Evolutionary conservation across 2,888 invertebrate genomes (phyloP).

Genomic region (Aphodius sticticus): DNA sequence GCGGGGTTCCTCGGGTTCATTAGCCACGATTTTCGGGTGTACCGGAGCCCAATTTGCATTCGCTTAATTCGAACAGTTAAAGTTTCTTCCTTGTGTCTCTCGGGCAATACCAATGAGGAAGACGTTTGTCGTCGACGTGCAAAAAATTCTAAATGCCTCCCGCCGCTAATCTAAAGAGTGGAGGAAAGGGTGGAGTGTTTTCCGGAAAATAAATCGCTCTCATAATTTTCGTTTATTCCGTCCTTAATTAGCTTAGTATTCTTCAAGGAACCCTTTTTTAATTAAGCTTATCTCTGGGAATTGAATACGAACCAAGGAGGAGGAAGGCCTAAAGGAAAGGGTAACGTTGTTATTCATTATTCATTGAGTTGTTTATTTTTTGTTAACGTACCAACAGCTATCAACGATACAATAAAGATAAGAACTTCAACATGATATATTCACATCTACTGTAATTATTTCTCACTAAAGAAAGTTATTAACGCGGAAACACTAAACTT

Average conservation of each 20-base stretch:
- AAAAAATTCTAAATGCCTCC: background rate
- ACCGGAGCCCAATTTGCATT: background rate
- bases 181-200: background rate
- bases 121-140: background rate
- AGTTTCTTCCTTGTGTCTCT: background rate
- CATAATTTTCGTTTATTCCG: conserved; percentile 4
- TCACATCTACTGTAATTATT: too few species aligned
- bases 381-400: too few species aligned
- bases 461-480: too few species aligned
- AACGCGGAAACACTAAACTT: too few species aligned
- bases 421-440: too few species aligned
- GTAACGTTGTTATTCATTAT: background rate
- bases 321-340: background rate
- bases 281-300: background rate
- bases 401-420: too few species aligned
- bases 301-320: background rate
- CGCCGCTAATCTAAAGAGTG: background rate
- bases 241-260: conserved; percentile 4
- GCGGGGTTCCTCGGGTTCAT: conserved; percentile 4
- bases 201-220: background rate
- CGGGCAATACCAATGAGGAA: background rate
- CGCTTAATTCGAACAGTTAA: background rate
- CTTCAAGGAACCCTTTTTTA: background rate
- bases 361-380: too few species aligned
- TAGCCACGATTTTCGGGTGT: conserved; percentile 4